Base-by-base conservation (phyloP, 2,888 invertebrate genomes). In the Fragum whitleyi region DNA sequence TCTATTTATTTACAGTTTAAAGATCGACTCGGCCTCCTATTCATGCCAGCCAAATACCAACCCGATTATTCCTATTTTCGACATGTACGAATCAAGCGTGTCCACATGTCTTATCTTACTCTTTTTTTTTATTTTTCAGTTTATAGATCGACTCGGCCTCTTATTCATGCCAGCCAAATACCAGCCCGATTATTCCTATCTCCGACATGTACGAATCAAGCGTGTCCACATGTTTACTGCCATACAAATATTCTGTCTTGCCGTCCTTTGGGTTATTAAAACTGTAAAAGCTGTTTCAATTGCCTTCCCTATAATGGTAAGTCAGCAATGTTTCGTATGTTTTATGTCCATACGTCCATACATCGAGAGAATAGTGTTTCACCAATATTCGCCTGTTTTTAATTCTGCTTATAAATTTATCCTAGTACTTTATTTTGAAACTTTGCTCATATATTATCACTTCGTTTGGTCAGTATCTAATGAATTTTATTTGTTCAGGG, bases 151-250 rank as follows among this genome's bases (percentile, higher is more conserved):
- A 87, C 96, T 99, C 67, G 94, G 98, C 86, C 97, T 99, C 79
- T 96, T 99, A 96, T 96, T 99, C 84, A 99, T 99, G 98, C 99
- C 99, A n/a, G 97, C 97, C 92, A 99, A 99, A 94, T 99, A 99
- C 95, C 99, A 99, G 93, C 99, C 99, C 0, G 99, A 99, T 94
- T 97, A 97, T 93, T 98, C 98, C 96, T 99, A 98, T 95, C 96
- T 99, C 81, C 96, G 99, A 94, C 98, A 98, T 96, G 99, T 99
- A 39, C 98, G 98, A 77, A 96, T 98, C 77, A 96, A 96, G 87
- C 96, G 97, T 75, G 94, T 94, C 32, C 94, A 95, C 88, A 86
- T 94, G 47, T 95, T 95, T 89, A 95, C 95, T 6, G 47, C 90
- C 67, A 90, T 94, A 29, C 95, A 95, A 87, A 79, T 94, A 7